phyloP scores from a whole-genome alignment of 2,888 invertebrate species.

The Trisateles emortualis region DNA sequence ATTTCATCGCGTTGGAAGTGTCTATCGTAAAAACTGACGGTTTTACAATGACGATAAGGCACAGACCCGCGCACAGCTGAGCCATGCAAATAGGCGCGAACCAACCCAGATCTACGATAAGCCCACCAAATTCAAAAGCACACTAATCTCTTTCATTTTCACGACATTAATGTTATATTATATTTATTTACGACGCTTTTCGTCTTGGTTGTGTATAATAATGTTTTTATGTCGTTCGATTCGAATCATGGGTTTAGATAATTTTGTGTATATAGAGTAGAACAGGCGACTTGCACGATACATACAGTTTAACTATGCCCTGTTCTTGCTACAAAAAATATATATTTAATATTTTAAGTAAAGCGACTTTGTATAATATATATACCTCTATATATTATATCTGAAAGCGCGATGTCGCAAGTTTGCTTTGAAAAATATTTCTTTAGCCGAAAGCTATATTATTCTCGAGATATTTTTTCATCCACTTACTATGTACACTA shows the following conservation, averaged over 20 bases:
- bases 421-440: too few species aligned
- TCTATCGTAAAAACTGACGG: constrained; percentile 30
- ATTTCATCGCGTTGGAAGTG: constrained; percentile 19
- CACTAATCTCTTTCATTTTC: constrained; percentile 16
- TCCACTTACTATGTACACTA: too few species aligned
- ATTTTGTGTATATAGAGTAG: neutral
- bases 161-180: constrained; percentile 25
- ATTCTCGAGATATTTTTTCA: too few species aligned
- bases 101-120: constrained; percentile 9
- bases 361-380: too few species aligned
- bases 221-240: neutral
- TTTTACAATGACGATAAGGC: constrained; percentile 18
- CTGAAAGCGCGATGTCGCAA: too few species aligned
- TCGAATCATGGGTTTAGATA: neutral
- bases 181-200: constrained; percentile 26
- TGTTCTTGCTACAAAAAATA: too few species aligned
- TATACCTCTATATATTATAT: too few species aligned
- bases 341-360: too few species aligned
- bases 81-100: neutral
- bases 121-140: constrained; percentile 11
- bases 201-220: constrained; percentile 11
- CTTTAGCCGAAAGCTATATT: too few species aligned
- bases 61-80: neutral
- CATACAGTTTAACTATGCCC: too few species aligned
- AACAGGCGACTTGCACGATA: neutral